Base-by-base conservation (phyloP, 2,888 invertebrate species). In the Mechanitis messenoides region DNA sequence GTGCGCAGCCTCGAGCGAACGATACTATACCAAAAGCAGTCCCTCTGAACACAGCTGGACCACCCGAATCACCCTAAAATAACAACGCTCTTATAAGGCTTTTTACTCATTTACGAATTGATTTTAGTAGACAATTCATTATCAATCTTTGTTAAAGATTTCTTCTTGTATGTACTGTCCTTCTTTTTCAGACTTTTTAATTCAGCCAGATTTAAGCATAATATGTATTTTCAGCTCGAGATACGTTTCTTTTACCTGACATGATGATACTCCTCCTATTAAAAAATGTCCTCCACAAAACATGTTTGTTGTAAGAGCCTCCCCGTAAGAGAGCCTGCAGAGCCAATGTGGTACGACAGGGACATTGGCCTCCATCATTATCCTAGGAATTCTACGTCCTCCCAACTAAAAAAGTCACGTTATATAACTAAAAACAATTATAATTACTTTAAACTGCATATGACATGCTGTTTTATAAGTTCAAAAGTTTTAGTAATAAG, bases 271-370 rank as follows among this genome's bases (percentile, higher is more conserved):
- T 59, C 92, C 91, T 50, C 92, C 91, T 3, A 90, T 87, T 28
- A 91, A 81, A 69, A 91, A 84, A 69, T 91, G 91, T 46, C 92
- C 92, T 0, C 92, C 92, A 71, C 93, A 92, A 74, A 93, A 87
- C 92, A 92, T 92, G 70, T 91, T 85, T 56, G 75, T 74, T 1
- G 92, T 91, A 57, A 92, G 80, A 1, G 87, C 78, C n/a, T 84
- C 85, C 0, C 87, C 86, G 61, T 90, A 90, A 0, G 90, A 85
- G 28, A 88, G 73, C 6, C 81, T 80, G 60, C 90, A 90, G 3
- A 90, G 71, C 88, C 86, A 85, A 67, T 85, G 85, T 0, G 90
- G 87, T 0, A 90, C 88, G 42, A 90, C 87, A 0, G 87, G 89
- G 1, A 92, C 85, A 2, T 85, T 83, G 0, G 92, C 91, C 68